Base-by-base conservation (phyloP, 2,888 invertebrate genomes). In the Nomada ferruginata region DNA sequence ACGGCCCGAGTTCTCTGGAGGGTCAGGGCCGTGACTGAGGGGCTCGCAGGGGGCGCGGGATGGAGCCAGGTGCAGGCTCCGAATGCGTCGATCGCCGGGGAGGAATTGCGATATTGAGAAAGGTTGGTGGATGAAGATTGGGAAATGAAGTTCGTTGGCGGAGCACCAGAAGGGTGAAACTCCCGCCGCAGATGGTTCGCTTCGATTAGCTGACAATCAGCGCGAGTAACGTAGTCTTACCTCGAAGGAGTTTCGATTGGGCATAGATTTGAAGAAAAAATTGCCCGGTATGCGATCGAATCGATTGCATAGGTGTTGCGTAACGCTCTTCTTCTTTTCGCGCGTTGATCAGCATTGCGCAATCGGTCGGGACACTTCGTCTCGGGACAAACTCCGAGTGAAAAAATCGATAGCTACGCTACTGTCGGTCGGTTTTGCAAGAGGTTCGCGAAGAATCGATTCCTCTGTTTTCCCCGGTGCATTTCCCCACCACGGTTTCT, bases 21-120 rank as follows among this genome's bases (percentile, higher is more conserved):
- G 84, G 85, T 85, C 84, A 84, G 77, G 83, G 85, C 81, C 87
- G 85, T 85, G 85, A 65, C 80, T 75, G 79, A 74, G 69, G 80
- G 83, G 76, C 55, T 83, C 77, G 81, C 55, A 69, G 63, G 61
- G 79, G 76, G 65, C 64, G 55, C 76, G 70, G 70, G 53, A 42
- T 60, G 18, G 18, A 36, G n/a, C 23, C 23, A 47, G 29, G 15
- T 20, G 42, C 26, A 42, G 42, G 36, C 18, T 23, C 15, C 53
- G 3, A 9, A n/a, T 52, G 13, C 44, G 1, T 26, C 47, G n/a
- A 29, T 59, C 20, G 26, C 9, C 50, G 2, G 26, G 15, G 5
- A 60, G 47, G 53, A 74, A 68, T 44, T 59, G 59, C 47, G 11
- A 52, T 75, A 47, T 47, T 3, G 36, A 36, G 36, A 36, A 36